Conservation (phyloP, 2,888 invertebrate species). For the Drosophila hamatofila region DNA sequence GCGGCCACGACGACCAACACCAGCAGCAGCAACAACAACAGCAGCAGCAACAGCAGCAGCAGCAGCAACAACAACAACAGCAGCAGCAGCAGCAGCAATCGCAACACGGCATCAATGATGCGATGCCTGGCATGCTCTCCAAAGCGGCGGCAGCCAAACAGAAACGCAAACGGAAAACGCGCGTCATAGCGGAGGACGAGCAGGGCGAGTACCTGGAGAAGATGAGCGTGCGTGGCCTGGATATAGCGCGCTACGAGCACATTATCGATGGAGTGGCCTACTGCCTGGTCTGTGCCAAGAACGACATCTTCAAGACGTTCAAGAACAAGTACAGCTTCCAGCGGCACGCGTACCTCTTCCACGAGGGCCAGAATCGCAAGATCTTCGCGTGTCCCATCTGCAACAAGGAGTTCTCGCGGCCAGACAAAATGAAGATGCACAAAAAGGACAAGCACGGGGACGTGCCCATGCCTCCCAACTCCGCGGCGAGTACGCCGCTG, state of each 20-base stretch:
- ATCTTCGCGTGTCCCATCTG: constrained; percentile 84
- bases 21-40: constrained; percentile 40
- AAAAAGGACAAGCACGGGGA: constrained; percentile 84
- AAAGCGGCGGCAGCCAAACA: constrained; percentile 77
- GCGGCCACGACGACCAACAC: constrained; percentile 42
- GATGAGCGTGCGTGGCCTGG: constrained; percentile 84
- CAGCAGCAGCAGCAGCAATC: constrained; percentile 35
- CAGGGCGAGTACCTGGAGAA: constrained; percentile 84
- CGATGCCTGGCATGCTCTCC: constrained; percentile 52
- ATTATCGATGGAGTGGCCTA: constrained; percentile 84
- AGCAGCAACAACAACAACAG: constrained; percentile 23
- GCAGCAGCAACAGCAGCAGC: constrained; percentile 27
- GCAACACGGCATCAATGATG: constrained; percentile 49
- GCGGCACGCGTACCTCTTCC: constrained; percentile 83
- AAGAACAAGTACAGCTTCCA: constrained; percentile 85
- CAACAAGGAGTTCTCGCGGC: constrained; percentile 84
- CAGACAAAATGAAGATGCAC: constrained; percentile 85
- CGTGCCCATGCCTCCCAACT: constrained; percentile 69
- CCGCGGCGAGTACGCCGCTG: constrained; percentile 56
- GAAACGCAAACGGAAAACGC: constrained; percentile 83
- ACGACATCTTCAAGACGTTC: constrained; percentile 84
- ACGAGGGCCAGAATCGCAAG: constrained; percentile 84
- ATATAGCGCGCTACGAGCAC: constrained; percentile 84
- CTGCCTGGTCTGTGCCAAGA: constrained; percentile 84
- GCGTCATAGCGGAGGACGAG: constrained; percentile 82